Evolutionary conservation across 2,888 invertebrate species (phyloP), one percentile per base, ranked within the genome.

Genomic region (Hofmannophila pseudospretella): DNA sequence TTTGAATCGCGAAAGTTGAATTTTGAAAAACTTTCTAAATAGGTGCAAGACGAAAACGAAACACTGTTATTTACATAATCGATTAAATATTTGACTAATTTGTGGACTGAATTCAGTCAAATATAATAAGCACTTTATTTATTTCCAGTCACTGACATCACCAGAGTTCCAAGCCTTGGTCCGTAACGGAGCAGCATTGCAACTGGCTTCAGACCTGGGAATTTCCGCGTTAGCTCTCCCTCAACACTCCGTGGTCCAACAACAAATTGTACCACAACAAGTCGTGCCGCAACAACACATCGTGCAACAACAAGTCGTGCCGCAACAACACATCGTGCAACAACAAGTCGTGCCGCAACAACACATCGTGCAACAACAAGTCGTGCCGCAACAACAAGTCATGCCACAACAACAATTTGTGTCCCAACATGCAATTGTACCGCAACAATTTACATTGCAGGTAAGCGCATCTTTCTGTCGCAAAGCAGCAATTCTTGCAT

Each of bases 101-200:
- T n/a, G n/a, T n/a, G n/a, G n/a, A n/a, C n/a, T n/a, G n/a, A n/a
- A n/a, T n/a, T n/a, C n/a, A n/a, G n/a, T n/a, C n/a, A n/a, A n/a
- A n/a, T n/a, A n/a, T n/a, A n/a, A n/a, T n/a, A 25, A 9, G 25
- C 8, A 22, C 2, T 22, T 7, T 7, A 8, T 22, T 2, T 7
- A 45, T 36, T 50, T 55, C 16, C 58, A 58, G 65, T 38, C 51
- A 54, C 44, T 84, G 54, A 48, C 65, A 51, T 46, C 81, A 3
- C 81, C 87, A 42, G 84, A 88, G 37, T 58, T 85, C 0, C 77
- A 85, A 26, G 63, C 77, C 3, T 48, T 88, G 20, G 51, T 87
- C 4, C 67, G 72, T 41, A 76, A 78, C 32, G 76, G 81, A n/a
- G 71, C 78, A 38, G 59, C 78, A 1, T 57, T 80, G 7, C 86